These are phyloP conservation scores for Sebastes vulpes DNA, from an alignment of 2,797 vertebrate species.

Conservation along the genomic window DNA sequence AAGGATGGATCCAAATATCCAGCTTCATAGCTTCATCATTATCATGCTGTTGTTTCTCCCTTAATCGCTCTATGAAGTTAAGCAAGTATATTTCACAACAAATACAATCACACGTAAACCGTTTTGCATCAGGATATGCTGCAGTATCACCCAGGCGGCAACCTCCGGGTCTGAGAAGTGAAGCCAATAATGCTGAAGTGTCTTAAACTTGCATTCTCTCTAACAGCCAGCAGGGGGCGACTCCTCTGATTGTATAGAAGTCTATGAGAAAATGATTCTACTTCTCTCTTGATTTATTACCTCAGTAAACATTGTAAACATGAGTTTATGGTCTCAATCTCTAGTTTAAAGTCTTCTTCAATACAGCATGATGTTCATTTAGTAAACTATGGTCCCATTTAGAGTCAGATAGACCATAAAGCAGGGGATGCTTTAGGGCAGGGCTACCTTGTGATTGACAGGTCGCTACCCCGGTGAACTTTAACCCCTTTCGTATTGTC, in stretches of 20 bases:
- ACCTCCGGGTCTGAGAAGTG: background rate
- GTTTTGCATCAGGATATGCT: background rate
- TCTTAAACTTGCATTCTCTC: background rate
- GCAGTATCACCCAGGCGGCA: background rate
- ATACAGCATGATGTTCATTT: background rate
- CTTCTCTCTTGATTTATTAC: background rate
- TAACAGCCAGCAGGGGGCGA: background rate
- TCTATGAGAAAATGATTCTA: background rate
- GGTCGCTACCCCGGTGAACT: background rate
- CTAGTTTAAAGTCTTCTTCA: background rate
- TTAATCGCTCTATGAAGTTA: background rate
- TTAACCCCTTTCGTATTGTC: rapidly evolving
- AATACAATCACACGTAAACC: background rate
- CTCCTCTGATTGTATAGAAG: background rate
- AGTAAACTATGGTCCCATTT: background rate
- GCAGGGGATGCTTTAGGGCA: background rate
- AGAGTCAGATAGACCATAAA: background rate
- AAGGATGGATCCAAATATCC: slow-evolving; percentile 3
- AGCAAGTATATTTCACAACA: background rate
- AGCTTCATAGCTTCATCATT: background rate
- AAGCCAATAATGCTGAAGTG: too few relatives aligned
- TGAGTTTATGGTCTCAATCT: background rate
- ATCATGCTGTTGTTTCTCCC: background rate
- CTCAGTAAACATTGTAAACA: background rate
- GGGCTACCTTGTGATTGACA: background rate